phyloP scores from a whole-genome alignment of 2,888 invertebrate genomes.

The Stenotaenia linearis region DNA sequence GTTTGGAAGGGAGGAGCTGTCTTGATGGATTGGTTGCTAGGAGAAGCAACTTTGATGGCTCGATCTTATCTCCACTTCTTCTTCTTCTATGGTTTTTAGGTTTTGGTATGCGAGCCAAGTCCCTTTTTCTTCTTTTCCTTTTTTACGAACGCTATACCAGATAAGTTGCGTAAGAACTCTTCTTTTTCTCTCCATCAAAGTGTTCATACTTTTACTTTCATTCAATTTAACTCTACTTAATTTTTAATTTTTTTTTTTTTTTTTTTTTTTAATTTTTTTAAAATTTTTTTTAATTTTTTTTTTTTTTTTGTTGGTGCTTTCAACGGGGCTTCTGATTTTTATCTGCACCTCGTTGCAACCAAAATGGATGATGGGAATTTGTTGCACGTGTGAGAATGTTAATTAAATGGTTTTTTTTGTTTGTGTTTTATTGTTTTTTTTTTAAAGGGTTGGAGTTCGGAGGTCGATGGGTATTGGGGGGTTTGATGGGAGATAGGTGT shows the following conservation, averaged over 20 bases:
- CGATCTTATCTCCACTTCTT: constrained; percentile 8
- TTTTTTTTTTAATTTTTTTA: not conserved
- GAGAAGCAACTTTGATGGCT: constrained; percentile 17
- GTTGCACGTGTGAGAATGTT: not conserved
- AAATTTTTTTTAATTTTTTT: too few relatives aligned
- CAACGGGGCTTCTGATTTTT: not conserved
- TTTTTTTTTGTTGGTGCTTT: not conserved
- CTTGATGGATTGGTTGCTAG: constrained; percentile 21
- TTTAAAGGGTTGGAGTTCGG: too few relatives aligned
- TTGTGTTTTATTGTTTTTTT: too few relatives aligned
- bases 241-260: not conserved
- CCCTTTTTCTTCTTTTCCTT: not conserved
- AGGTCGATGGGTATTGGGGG: too few relatives aligned
- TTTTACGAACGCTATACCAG: not conserved
- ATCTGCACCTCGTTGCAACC: not conserved
- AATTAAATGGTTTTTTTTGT: not conserved
- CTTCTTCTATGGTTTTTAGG: not conserved
- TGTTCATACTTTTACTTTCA: not conserved
- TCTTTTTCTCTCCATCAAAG: not conserved
- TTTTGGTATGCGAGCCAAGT: constrained; percentile 14
- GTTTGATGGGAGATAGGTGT: too few relatives aligned
- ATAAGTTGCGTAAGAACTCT: not conserved
- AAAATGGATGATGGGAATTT: not conserved
- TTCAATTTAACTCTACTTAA: not conserved
- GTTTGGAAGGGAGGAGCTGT: not conserved